Conservation (phyloP, 1,140 invertebrate genomes). For the Drosophila nasuta region DNA sequence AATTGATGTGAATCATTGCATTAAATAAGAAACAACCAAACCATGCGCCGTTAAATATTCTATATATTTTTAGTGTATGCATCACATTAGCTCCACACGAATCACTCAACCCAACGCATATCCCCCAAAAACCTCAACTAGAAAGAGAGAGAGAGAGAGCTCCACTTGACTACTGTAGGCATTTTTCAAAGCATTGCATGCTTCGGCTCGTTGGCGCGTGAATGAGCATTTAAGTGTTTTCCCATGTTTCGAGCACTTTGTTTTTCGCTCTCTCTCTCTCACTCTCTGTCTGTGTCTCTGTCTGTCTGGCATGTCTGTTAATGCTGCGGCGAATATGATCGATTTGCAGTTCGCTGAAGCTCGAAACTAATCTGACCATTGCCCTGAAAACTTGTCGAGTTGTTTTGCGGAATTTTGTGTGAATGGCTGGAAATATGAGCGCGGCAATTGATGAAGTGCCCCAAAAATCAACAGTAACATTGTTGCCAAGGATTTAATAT, state of each 20-base stretch:
- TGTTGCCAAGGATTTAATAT: background rate
- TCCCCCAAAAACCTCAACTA: too few species aligned
- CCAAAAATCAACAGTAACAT: background rate
- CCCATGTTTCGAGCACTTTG: constrained; percentile 33
- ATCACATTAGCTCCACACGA: background rate
- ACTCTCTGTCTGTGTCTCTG: background rate
- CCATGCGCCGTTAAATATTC: too few species aligned
- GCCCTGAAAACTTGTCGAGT: background rate
- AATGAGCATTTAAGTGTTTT: constrained; percentile 61
- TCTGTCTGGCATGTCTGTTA: background rate
- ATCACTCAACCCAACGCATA: background rate
- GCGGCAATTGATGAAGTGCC: background rate
- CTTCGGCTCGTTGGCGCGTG: constrained; percentile 40
- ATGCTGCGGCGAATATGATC: constrained; percentile 2
- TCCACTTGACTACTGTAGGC: constrained; percentile 9
- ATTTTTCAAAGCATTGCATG: constrained; percentile 29
- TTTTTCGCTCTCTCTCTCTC: background rate
- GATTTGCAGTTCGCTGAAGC: constrained; percentile 10
- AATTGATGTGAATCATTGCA: too few species aligned
- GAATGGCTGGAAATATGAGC: constrained; percentile 7
- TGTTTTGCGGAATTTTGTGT: constrained; percentile 1
- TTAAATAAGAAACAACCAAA: too few species aligned
- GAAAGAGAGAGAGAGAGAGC: background rate
- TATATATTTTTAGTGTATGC: too few species aligned
- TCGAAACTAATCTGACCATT: constrained; percentile 9